Conservation (phyloP, 1,140 invertebrate genomes). For the Heliconius himera region DNA sequence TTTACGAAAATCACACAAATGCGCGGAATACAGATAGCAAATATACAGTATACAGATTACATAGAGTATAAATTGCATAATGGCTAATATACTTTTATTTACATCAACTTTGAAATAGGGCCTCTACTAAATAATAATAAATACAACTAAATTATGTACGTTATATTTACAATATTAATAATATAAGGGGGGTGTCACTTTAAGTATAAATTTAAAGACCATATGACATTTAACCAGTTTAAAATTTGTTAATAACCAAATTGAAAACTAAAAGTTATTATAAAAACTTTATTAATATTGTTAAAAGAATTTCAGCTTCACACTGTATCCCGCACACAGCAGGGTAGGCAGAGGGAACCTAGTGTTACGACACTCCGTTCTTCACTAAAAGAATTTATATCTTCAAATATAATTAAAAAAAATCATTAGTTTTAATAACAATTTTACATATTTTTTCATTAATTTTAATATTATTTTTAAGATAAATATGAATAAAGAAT, state of each 20-base stretch:
- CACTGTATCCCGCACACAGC: too few species aligned
- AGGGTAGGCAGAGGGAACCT: too few species aligned
- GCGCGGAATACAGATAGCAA: slow-evolving; percentile 40
- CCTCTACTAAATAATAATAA: slow-evolving; percentile 1
- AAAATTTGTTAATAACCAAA: too few species aligned
- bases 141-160: neutral
- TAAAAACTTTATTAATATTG: too few species aligned
- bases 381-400: too few species aligned
- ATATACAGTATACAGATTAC: slow-evolving; percentile 42
- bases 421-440: too few species aligned
- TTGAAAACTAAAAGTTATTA: too few species aligned
- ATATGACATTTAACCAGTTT: too few species aligned
- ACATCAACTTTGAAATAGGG: slow-evolving; percentile 43
- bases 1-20: slow-evolving; percentile 50
- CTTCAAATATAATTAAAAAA: too few species aligned
- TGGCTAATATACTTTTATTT: slow-evolving; percentile 45
- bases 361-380: too few species aligned
- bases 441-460: neutral
- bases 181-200: neutral
- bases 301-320: too few species aligned
- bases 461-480: slow-evolving; percentile 4
- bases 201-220: neutral
- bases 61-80: slow-evolving; percentile 25
- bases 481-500: slow-evolving; percentile 19
- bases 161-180: neutral